Evolutionary conservation across 2,888 invertebrate species (phyloP).

Genomic region (Aplocera efformata): DNA sequence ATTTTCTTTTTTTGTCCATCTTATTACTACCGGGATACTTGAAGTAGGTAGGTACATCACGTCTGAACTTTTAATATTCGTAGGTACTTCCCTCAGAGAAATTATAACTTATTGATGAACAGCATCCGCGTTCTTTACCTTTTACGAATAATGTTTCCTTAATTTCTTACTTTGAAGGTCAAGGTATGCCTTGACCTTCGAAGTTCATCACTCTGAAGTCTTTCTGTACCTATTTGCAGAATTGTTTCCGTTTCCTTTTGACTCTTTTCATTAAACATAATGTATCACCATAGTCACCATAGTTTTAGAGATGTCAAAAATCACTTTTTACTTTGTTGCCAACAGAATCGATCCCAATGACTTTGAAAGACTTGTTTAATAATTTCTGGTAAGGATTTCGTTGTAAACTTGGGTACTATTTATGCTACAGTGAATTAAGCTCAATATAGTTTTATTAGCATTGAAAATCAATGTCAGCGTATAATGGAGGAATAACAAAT

Average conservation of each 20-base stretch:
- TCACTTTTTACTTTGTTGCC: no score
- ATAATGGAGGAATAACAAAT: no score
- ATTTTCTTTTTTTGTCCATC: slow-evolving; percentile 2
- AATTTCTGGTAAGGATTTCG: no score
- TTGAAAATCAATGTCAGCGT: no score
- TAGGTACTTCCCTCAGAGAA: slow-evolving; percentile 16
- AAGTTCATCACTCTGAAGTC: slow-evolving; percentile 12
- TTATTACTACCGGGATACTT: slow-evolving; percentile 11
- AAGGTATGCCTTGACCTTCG: slow-evolving; percentile 20
- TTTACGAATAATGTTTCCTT: slow-evolving; percentile 23
- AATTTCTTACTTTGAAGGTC: no score
- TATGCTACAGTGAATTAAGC: no score
- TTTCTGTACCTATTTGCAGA: slow-evolving; percentile 8
- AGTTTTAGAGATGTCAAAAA: no score
- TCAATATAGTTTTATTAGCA: no score
- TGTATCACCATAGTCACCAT: no score
- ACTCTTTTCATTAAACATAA: slow-evolving; percentile 9
- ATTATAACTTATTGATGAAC: slow-evolving; percentile 19
- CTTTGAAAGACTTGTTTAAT: no score
- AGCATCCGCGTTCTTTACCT: slow-evolving; percentile 25
- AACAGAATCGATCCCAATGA: no score
- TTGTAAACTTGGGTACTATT: no score
- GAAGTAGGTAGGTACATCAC: slow-evolving; percentile 4
- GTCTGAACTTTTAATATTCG: slow-evolving; percentile 8
- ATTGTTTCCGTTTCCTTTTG: slow-evolving; percentile 22